Evolutionary conservation across 2,797 vertebrate species (phyloP).

Genomic region (Glossophaga mutica): DNA sequence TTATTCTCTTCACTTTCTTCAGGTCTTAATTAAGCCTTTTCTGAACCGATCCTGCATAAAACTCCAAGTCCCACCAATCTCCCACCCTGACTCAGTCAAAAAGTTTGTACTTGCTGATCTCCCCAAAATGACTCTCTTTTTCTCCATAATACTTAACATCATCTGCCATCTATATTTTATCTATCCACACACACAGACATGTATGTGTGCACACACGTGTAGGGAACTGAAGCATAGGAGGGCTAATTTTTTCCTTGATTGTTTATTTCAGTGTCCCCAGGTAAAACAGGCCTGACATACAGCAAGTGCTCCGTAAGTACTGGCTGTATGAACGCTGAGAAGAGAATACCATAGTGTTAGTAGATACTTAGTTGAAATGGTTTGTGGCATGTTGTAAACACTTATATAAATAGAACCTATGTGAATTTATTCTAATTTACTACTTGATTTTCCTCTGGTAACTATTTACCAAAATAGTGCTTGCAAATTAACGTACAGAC

Average conservation of each 20-base stretch:
- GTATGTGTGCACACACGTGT: fast-evolving
- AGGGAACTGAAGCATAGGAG: neutral
- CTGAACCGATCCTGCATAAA: neutral
- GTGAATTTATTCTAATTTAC: slow-evolving; percentile 46
- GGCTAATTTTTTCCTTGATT: neutral
- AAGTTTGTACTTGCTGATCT: neutral
- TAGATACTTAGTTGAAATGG: slow-evolving; percentile 29
- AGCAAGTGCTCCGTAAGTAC: neutral
- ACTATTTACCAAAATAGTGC: slow-evolving; percentile 34
- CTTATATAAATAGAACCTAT: neutral
- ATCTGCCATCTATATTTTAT: neutral
- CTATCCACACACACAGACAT: neutral
- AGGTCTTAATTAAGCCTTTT: neutral
- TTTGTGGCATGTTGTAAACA: slow-evolving; percentile 2
- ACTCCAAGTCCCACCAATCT: neutral
- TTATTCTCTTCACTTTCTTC: neutral
- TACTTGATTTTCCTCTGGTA: slow-evolving; percentile 11
- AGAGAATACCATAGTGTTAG: neutral
- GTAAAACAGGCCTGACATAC: neutral
- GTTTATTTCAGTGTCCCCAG: slow-evolving; percentile 17
- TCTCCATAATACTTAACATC: neutral
- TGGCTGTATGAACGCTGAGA: neutral
- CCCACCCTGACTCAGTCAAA: neutral
- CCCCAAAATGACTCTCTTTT: neutral
- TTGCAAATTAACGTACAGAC: slow-evolving; percentile 2